Percentiles rank a stretch among this genome's conserved stretches.
phyloP scores from a whole-genome alignment of 2,888 invertebrate genomes.

The Diarsia rubi region DNA sequence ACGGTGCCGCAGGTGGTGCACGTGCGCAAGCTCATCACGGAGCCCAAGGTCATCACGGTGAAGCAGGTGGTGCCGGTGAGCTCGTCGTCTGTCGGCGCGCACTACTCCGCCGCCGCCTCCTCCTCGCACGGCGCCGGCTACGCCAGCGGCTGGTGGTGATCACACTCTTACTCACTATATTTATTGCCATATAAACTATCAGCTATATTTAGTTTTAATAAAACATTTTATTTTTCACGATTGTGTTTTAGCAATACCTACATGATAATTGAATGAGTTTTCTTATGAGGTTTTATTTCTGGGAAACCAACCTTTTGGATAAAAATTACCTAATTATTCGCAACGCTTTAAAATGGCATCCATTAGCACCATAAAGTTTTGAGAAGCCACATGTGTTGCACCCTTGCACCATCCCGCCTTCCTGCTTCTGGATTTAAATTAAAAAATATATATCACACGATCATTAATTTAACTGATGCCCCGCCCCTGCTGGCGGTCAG shows the following conservation, averaged over 20 bases:
- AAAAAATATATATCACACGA: neutral
- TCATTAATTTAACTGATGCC: neutral
- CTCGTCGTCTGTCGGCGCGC: constrained; percentile 9
- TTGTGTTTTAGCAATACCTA: neutral
- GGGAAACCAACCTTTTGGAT: neutral
- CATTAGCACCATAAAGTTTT: neutral
- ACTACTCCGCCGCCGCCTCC: constrained; percentile 26
- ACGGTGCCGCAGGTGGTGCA: constrained; percentile 56
- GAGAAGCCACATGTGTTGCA: too few relatives aligned
- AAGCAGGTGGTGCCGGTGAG: constrained; percentile 54
- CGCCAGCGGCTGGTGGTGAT: constrained; percentile 43
- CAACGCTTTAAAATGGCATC: neutral
- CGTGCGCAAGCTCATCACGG: constrained; percentile 56
- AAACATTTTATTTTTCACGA: constrained; percentile 9
- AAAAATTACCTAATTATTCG: neutral
- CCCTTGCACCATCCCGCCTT: too few relatives aligned
- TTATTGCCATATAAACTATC: neutral
- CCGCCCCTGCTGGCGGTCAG: neutral
- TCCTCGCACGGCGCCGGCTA: constrained; percentile 32
- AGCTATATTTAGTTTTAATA: constrained; percentile 8
- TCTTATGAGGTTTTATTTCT: neutral
- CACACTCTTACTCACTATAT: constrained; percentile 3
- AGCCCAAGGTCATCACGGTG: constrained; percentile 52
- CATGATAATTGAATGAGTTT: neutral
- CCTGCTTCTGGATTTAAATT: too few relatives aligned